These are phyloP conservation scores for Hydrozoanthus tunicans DNA, from an alignment of 64 coral and sea anemone species.

Conservation along the genomic window DNA sequence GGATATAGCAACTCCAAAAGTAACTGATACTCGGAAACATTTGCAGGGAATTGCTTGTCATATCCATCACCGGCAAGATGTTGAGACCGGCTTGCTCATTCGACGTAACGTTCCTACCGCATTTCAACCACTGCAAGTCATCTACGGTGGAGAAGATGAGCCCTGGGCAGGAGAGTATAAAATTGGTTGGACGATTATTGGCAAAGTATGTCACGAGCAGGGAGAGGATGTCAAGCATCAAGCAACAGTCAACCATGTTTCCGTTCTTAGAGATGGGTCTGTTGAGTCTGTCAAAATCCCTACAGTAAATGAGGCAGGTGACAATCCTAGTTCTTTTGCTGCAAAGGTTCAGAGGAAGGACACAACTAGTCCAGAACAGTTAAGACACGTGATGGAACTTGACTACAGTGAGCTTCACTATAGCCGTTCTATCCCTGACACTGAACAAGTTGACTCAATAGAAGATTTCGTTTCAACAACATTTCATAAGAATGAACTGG, in stretches of 20 bases:
- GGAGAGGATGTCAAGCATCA: neutral
- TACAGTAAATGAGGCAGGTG: too few species aligned
- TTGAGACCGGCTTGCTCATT: slow-evolving; percentile 1
- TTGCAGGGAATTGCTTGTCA: neutral
- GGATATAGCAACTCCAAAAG: neutral
- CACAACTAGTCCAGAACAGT: too few species aligned
- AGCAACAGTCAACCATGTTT: neutral
- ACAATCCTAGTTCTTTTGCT: too few species aligned
- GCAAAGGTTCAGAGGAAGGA: too few species aligned
- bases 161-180: slow-evolving; percentile 8
- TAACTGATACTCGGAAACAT: neutral
- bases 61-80: slow-evolving; percentile 28
- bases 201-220: neutral
- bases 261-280: too few species aligned
- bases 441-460: too few species aligned
- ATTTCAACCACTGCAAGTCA: slow-evolving; percentile 14
- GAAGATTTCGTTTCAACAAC: neutral
- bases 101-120: neutral
- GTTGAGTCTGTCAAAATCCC: too few species aligned
- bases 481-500: too few species aligned
- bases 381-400: slow-evolving; percentile 1
- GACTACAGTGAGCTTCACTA: neutral
- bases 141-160: slow-evolving; percentile 14
- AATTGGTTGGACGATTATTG: slow-evolving; percentile 24
- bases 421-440: too few species aligned